These are phyloP conservation scores for Lepidonotus clava DNA, from an alignment of 2,888 invertebrate genomes.

Conservation along the genomic window DNA sequence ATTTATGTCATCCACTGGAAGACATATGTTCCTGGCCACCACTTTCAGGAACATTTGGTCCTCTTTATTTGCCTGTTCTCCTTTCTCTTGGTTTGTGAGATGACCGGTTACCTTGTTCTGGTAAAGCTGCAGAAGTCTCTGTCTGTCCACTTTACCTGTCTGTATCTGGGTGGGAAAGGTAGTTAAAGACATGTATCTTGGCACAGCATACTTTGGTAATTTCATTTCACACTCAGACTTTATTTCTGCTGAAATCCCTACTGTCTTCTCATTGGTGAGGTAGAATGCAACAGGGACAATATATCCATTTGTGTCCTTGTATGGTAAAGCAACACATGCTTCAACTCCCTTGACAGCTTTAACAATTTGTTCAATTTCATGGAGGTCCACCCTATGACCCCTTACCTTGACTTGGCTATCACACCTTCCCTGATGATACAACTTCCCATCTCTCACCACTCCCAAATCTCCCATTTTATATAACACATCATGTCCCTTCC, in stretches of 20 bases:
- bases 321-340: background rate
- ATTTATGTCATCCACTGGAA: background rate
- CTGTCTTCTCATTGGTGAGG: background rate
- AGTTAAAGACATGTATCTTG: background rate
- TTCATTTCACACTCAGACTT: background rate
- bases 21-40: background rate
- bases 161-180: background rate
- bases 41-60: background rate
- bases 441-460: background rate
- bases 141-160: background rate
- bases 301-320: slow-evolving; percentile 3
- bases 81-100: background rate
- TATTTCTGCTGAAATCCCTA: background rate
- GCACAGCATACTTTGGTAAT: background rate
- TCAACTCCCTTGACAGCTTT: background rate
- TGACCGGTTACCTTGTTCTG: background rate
- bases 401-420: background rate
- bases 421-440: background rate
- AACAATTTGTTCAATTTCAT: background rate
- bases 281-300: slow-evolving; percentile 19
- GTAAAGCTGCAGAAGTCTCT: background rate
- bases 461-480: background rate
- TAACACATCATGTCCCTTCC: background rate
- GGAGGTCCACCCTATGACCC: background rate
- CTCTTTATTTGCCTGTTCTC: background rate